phyloP scores from a whole-genome alignment of 2,797 vertebrate species.

The Mormyrus hasselquistii region DNA sequence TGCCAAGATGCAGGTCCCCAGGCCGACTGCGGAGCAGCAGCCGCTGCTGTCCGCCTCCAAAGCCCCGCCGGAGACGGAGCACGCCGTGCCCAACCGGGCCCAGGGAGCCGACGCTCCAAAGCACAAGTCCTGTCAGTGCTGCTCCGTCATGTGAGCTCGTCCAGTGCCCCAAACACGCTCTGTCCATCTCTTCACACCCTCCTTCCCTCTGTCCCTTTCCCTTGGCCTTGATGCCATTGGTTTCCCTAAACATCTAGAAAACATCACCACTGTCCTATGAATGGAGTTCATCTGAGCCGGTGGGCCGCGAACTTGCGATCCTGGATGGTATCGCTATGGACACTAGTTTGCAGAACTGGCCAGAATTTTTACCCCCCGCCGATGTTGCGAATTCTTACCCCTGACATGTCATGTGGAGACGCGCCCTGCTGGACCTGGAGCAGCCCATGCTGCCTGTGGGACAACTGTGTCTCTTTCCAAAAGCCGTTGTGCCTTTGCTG shows the following conservation, averaged over 20 bases:
- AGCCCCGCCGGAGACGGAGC: conserved; percentile 18
- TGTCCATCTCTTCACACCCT: not conserved
- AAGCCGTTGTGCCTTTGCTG: not conserved
- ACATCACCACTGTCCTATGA: not conserved
- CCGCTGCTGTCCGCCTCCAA: conserved; percentile 17
- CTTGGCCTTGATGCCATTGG: not conserved
- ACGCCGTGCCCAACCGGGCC: conserved; percentile 11
- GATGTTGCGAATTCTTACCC: not conserved
- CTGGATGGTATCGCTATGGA: not conserved
- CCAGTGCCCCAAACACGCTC: not conserved
- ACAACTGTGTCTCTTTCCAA: not conserved
- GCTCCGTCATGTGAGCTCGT: conserved; percentile 55
- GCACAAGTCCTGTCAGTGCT: conserved; percentile 56
- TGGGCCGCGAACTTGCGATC: not conserved
- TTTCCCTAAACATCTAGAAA: conserved; percentile 1
- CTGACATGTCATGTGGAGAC: not conserved
- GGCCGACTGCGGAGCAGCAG: conserved; percentile 16
- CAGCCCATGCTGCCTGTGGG: not conserved
- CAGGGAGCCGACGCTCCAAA: conserved; percentile 35
- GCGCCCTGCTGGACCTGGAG: not conserved
- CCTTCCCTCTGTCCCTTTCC: not conserved
- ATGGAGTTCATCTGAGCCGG: not conserved
- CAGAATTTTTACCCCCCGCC: not conserved
- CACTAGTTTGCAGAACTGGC: not conserved
- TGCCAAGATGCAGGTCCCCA: conserved; percentile 17